phyloP scores from a whole-genome alignment of 2,797 vertebrate genomes.

The Microtus agrestis region DNA sequence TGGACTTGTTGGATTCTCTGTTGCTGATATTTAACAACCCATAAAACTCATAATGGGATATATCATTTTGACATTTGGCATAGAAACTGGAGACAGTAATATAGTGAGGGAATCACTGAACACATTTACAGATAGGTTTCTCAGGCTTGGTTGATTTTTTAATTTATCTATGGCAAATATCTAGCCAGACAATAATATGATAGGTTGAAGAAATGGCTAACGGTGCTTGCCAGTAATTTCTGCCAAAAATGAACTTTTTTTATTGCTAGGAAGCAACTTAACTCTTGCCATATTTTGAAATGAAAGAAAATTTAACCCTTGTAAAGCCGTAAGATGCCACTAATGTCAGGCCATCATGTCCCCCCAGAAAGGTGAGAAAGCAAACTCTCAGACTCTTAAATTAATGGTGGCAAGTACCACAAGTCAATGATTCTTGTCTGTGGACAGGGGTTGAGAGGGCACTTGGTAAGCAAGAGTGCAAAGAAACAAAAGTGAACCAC shows the following conservation, averaged over 20 bases:
- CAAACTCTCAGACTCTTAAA: conserved; percentile 46
- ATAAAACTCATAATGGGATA: not conserved
- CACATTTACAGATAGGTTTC: not conserved
- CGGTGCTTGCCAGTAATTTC: conserved; percentile 6
- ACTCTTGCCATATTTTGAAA: conserved; percentile 20
- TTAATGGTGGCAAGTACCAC: conserved; percentile 49
- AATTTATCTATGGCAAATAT: not conserved
- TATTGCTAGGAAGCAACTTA: conserved; percentile 31
- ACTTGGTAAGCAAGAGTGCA: not conserved
- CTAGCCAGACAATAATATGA: not conserved
- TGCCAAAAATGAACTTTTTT: conserved; percentile 39
- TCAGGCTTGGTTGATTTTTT: not conserved
- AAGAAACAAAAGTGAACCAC: not conserved
- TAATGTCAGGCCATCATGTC: not conserved
- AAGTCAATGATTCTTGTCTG: not conserved
- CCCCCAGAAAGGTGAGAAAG: conserved; percentile 14
- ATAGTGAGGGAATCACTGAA: not conserved
- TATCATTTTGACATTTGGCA: not conserved
- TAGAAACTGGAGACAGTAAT: not conserved
- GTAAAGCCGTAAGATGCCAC: not conserved
- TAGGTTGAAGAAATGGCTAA: conserved; percentile 13
- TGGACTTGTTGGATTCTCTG: not conserved
- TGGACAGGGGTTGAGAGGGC: not conserved
- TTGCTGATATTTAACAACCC: not conserved
- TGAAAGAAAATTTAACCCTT: conserved; percentile 38